These are phyloP conservation scores for Sebastes umbrosus DNA, from an alignment of 2,797 vertebrate genomes.

Conservation along the genomic window DNA sequence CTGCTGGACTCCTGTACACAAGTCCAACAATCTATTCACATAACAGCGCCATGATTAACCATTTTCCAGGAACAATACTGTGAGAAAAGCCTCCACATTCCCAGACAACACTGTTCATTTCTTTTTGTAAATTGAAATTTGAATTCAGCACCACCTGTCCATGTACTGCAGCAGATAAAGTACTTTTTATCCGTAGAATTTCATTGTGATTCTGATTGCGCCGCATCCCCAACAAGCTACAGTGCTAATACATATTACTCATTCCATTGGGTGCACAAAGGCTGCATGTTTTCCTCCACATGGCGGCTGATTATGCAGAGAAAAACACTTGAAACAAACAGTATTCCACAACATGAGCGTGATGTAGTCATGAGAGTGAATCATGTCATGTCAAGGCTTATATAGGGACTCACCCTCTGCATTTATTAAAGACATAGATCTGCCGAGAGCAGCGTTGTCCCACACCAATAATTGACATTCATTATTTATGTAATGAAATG, in stretches of 20 bases:
- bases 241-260: neutral
- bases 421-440: conserved; percentile 25
- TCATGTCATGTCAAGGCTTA: neutral
- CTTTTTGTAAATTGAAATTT: conserved; percentile 28
- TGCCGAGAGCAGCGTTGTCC: conserved; percentile 16
- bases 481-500: conserved; percentile 56
- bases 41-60: neutral
- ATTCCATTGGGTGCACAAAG: neutral
- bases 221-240: neutral
- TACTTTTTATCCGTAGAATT: neutral
- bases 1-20: neutral
- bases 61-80: conserved; percentile 16
- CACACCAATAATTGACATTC: conserved; percentile 45
- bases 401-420: neutral
- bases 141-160: conserved; percentile 16
- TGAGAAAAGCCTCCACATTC: neutral
- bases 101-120: conserved; percentile 13
- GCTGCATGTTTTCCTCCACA: conserved; percentile 16
- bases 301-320: conserved; percentile 8
- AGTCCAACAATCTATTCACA: neutral
- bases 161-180: neutral
- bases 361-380: neutral
- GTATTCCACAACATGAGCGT: neutral
- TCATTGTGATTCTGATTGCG: conserved; percentile 18
- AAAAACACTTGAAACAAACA: conserved; percentile 31